Conservation (phyloP, 35 echinoderm and acorn worm genomes). For the Hemicentrotus pulcherrimus region DNA sequence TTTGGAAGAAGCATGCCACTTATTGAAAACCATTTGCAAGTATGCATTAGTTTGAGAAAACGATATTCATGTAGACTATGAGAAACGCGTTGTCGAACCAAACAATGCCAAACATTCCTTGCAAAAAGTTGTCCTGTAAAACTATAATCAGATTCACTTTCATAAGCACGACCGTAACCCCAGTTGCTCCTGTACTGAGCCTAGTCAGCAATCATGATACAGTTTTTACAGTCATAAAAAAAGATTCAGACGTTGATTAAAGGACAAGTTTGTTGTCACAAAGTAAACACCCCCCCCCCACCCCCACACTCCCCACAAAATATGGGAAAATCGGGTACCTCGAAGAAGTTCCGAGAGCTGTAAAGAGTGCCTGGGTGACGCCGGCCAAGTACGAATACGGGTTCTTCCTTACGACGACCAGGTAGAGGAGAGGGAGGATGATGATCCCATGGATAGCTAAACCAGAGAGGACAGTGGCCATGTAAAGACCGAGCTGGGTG, state of each 20-base stretch:
- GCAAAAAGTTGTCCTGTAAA: too few species aligned
- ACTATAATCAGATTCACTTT: too few species aligned
- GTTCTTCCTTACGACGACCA: conserved; percentile 78
- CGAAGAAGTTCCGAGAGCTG: conserved; percentile 94
- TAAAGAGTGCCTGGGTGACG: conserved; percentile 82
- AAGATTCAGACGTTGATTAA: background rate
- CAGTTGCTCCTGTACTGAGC: too few species aligned
- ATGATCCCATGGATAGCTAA: conserved; percentile 84
- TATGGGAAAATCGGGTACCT: conserved; percentile 34
- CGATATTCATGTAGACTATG: too few species aligned
- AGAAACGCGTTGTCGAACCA: too few species aligned
- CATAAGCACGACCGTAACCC: too few species aligned
- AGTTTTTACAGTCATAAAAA: background rate
- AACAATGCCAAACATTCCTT: too few species aligned
- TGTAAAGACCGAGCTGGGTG: conserved; percentile 80
- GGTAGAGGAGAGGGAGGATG: conserved; percentile 75
- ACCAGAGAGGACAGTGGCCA: conserved; percentile 82
- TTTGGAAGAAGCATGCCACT: too few species aligned
- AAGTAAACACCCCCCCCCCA: too few species aligned
- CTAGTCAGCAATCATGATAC: background rate
- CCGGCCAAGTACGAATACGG: conserved; percentile 67
- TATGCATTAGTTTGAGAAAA: too few species aligned
- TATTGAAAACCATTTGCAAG: too few species aligned
- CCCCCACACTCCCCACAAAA: too few species aligned
- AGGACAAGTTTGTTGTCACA: background rate